phyloP scores from a whole-genome alignment of 2,888 invertebrate genomes.

The Pocota personata region DNA sequence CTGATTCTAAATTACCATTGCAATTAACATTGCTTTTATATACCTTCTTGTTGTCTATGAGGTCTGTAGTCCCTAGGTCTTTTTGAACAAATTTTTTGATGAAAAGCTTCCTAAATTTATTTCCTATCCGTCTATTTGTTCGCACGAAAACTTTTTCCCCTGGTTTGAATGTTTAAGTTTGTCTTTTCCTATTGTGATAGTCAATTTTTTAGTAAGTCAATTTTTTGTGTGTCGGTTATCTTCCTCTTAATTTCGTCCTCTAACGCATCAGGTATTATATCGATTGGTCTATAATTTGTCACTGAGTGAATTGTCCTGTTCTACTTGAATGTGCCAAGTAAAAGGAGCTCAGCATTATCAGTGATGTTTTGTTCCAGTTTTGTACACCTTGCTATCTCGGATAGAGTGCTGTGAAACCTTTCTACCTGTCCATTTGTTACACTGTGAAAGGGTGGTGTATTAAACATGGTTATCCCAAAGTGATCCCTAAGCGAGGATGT shows the following conservation, averaged over 20 bases:
- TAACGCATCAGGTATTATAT: constrained; percentile 20
- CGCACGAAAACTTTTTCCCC: constrained; percentile 12
- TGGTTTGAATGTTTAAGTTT: not conserved
- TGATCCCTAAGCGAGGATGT: too few relatives aligned
- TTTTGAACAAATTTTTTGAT: not conserved
- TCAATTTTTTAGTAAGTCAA: too few relatives aligned
- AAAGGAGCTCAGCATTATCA: too few relatives aligned
- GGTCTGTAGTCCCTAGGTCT: not conserved
- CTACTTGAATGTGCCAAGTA: constrained; percentile 37
- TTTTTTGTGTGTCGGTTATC: constrained; percentile 11
- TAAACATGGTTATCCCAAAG: too few relatives aligned
- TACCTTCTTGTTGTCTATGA: not conserved
- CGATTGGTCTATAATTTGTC: not conserved
- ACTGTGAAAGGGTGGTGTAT: too few relatives aligned
- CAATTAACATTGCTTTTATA: not conserved
- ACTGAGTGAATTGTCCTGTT: constrained; percentile 40
- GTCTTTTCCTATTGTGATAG: constrained; percentile 1
- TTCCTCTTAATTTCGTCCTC: constrained; percentile 44
- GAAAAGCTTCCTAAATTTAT: constrained; percentile 35
- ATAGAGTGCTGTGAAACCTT: too few relatives aligned
- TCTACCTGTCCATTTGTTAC: too few relatives aligned
- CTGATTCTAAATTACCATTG: not conserved
- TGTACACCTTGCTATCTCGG: too few relatives aligned
- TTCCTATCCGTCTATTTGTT: constrained; percentile 30
- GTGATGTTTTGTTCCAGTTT: too few relatives aligned